These are phyloP conservation scores for Natrix natrix DNA, from an alignment of 2,797 vertebrate genomes.

Conservation along the genomic window DNA sequence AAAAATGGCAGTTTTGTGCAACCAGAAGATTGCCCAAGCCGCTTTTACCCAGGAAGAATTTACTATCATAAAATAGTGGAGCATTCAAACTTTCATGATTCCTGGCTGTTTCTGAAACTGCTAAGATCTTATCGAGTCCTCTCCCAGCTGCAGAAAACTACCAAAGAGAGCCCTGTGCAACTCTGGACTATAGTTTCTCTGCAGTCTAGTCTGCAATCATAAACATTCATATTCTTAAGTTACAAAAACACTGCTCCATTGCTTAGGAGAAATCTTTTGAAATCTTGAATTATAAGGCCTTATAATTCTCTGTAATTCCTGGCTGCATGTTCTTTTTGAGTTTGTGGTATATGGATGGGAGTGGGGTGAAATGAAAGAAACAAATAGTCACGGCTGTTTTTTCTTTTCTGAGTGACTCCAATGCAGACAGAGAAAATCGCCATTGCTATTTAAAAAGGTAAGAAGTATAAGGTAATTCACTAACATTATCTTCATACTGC, in stretches of 20 bases:
- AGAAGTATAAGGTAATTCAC: neutral
- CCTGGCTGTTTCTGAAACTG: neutral
- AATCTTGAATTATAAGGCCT: neutral
- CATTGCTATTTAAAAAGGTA: neutral
- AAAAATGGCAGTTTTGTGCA: neutral
- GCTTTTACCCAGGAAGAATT: neutral
- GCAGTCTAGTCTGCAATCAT: neutral
- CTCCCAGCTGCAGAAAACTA: neutral
- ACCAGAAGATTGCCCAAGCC: neutral
- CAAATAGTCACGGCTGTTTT: neutral
- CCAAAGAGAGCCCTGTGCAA: neutral
- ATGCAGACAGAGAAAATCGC: neutral
- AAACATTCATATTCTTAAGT: neutral
- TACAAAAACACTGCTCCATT: neutral
- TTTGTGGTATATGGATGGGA: too few relatives aligned
- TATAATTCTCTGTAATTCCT: neutral
- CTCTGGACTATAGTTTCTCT: neutral
- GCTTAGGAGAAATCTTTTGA: neutral
- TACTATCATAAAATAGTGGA: neutral
- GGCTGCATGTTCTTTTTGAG: neutral
- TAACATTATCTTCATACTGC: neutral
- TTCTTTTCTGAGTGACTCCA: neutral
- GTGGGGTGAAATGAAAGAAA: neutral
- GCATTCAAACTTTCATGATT: neutral
- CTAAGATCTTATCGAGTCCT: neutral